These are phyloP conservation scores for Datnioides undecimradiatus DNA, from an alignment of 2,113 vertebrate species.

Conservation along the genomic window DNA sequence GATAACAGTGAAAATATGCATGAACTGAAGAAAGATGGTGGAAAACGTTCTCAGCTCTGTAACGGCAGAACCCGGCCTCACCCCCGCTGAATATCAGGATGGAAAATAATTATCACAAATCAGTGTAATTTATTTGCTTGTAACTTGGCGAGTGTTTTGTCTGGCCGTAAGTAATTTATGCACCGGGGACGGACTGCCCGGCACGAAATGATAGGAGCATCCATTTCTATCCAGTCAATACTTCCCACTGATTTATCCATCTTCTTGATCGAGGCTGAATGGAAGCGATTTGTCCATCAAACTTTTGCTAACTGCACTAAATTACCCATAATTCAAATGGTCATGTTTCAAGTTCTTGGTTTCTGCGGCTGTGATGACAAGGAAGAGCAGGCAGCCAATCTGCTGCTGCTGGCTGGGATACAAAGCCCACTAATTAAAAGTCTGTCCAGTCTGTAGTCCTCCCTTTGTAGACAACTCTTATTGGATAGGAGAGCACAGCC, in stretches of 20 bases:
- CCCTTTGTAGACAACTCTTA: slow-evolving; percentile 65
- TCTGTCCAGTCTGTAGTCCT: slow-evolving; percentile 73
- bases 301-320: slow-evolving; percentile 46
- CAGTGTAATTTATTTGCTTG: not conserved
- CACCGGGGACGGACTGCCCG: not conserved
- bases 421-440: slow-evolving; percentile 82
- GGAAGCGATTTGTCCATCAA: slow-evolving; percentile 41
- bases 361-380: slow-evolving; percentile 71
- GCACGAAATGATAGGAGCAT: not conserved
- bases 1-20: not conserved
- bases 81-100: not conserved
- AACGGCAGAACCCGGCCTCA: not conserved
- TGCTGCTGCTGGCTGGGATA: slow-evolving; percentile 71
- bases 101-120: slow-evolving; percentile 23
- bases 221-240: not conserved
- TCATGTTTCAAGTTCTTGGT: slow-evolving; percentile 62
- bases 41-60: not conserved
- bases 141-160: slow-evolving; percentile 4
- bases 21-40: not conserved
- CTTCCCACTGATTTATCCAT: slow-evolving; percentile 18
- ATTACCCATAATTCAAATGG: slow-evolving; percentile 61
- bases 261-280: slow-evolving; percentile 42
- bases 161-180: not conserved
- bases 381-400: slow-evolving; percentile 75
- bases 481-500: slow-evolving; percentile 60